Evolutionary conservation across 2,113 vertebrate species (phyloP).

Genomic region (Melospiza melodia): DNA sequence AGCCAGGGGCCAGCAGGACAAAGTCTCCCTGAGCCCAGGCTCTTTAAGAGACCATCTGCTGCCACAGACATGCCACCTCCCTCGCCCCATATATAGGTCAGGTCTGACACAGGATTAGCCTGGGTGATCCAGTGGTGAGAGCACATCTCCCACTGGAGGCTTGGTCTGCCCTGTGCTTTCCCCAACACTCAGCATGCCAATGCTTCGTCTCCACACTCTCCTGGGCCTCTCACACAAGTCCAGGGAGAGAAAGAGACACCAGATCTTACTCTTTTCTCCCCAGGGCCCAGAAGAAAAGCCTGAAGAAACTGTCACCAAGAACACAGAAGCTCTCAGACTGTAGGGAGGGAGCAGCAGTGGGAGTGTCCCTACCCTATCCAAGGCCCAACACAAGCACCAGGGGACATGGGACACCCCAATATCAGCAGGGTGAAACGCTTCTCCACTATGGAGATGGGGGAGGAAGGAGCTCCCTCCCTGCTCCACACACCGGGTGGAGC

Average conservation of each 20-base stretch:
- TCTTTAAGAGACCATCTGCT: conserved; percentile 56
- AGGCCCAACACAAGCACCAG: background rate
- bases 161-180: background rate
- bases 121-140: background rate
- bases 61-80: conserved; percentile 10
- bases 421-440: background rate
- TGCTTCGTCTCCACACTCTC: background rate
- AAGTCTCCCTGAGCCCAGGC: background rate
- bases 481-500: background rate
- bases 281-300: background rate
- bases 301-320: background rate
- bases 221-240: background rate
- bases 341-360: background rate
- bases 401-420: background rate
- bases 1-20: background rate
- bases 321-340: background rate
- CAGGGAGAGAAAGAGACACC: background rate
- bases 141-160: background rate
- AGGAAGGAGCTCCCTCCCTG: background rate
- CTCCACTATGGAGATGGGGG: accelerated
- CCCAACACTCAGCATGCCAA: accelerated
- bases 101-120: conserved; percentile 49
- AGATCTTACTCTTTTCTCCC: background rate
- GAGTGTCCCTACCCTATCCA: background rate
- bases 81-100: conserved; percentile 62